Conservation (phyloP, 2,888 invertebrate species). For the Nezara viridula region DNA sequence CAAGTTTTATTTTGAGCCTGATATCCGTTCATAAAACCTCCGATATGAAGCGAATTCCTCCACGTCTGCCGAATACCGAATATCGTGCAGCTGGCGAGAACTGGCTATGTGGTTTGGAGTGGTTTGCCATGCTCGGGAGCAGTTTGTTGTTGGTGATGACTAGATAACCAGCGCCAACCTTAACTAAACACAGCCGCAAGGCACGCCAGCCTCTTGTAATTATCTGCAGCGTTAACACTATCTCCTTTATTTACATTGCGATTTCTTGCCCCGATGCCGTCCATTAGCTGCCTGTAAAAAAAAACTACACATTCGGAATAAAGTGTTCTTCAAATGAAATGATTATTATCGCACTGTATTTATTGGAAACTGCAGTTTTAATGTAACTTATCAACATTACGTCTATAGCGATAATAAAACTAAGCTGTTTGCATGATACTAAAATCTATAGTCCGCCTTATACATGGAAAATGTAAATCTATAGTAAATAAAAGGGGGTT, state of each 20-base stretch:
- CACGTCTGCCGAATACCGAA: neutral
- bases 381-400: no score
- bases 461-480: no score
- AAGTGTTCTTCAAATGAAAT: no score
- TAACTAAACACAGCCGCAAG: neutral
- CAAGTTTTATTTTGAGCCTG: neutral
- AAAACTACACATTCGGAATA: neutral
- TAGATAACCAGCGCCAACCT: neutral
- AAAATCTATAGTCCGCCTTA: no score
- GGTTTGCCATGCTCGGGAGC: neutral
- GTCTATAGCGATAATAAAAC: no score
- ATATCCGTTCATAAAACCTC: neutral
- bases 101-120: neutral
- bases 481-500: no score
- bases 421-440: no score
- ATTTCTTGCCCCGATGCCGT: neutral
- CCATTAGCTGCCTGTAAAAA: neutral
- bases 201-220: neutral
- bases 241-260: conserved; percentile 37
- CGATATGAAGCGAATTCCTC: neutral
- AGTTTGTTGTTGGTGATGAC: conserved; percentile 39
- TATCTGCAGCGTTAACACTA: conserved; percentile 23
- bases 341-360: no score
- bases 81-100: neutral
- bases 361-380: no score